Evolutionary conservation across 2,888 invertebrate species (phyloP).

Genomic region (Phengaris arion): DNA sequence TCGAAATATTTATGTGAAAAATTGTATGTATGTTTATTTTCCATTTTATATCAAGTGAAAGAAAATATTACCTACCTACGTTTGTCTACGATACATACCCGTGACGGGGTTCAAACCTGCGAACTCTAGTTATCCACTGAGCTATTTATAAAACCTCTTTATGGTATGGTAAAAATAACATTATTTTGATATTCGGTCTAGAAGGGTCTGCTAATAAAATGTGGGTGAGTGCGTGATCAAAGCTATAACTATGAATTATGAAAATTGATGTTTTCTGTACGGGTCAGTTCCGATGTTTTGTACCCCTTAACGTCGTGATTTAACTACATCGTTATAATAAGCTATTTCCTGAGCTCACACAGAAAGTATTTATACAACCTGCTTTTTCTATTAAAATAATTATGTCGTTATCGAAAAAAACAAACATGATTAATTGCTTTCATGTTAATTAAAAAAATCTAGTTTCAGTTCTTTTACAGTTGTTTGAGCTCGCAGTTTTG

Average conservation of each 20-base stretch:
- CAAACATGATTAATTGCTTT: not conserved
- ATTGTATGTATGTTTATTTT: not conserved
- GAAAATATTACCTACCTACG: not conserved
- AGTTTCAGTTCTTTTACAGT: too few species aligned
- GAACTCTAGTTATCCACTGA: not conserved
- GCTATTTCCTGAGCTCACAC: slow-evolving; percentile 20
- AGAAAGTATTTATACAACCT: not conserved
- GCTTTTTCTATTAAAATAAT: not conserved
- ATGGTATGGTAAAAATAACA: not conserved
- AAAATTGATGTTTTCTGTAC: slow-evolving; percentile 26
- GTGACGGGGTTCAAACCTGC: not conserved
- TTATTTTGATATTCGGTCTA: slow-evolving; percentile 14
- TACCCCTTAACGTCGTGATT: slow-evolving; percentile 23
- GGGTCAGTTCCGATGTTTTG: slow-evolving; percentile 26
- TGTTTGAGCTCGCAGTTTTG: too few species aligned
- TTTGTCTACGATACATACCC: too few species aligned
- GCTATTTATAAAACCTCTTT: not conserved
- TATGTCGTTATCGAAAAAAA: not conserved
- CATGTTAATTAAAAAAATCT: not conserved
- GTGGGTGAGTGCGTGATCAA: slow-evolving; percentile 25
- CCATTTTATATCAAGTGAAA: too few species aligned
- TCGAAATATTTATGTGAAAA: not conserved
- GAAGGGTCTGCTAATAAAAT: slow-evolving; percentile 15
- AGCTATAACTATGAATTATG: slow-evolving; percentile 17
- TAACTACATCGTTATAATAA: slow-evolving; percentile 18